Percentiles rank a stretch among this genome's conserved stretches.
Evolutionary conservation across 2,888 invertebrate genomes (phyloP).

Genomic region (Ischnura elegans): DNA sequence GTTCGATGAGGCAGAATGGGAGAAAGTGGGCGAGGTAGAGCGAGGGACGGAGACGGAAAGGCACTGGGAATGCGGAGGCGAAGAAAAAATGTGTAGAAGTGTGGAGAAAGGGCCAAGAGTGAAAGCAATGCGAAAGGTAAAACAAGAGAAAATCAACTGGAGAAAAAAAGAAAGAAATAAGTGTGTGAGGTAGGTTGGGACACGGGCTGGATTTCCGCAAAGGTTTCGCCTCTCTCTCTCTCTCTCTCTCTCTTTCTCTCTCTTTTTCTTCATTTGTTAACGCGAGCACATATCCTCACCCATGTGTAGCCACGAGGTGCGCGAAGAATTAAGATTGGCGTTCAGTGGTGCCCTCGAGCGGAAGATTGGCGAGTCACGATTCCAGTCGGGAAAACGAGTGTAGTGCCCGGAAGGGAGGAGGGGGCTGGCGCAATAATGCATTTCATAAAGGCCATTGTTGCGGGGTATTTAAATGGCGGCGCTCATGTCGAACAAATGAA

Average conservation of each 20-base stretch:
- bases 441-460: too few relatives aligned
- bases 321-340: background rate
- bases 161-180: background rate
- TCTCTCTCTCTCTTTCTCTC: background rate
- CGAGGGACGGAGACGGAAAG: background rate
- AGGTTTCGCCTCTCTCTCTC: background rate
- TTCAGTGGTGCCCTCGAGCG: background rate
- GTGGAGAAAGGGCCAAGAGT: background rate
- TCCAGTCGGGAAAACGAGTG: background rate
- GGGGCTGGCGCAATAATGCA: background rate
- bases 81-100: background rate
- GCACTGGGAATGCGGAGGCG: background rate
- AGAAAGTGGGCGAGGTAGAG: background rate
- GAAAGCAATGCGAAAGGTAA: too few relatives aligned
- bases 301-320: background rate
- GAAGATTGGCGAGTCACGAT: conserved; percentile 30
- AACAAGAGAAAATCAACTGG: background rate
- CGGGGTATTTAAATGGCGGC: too few relatives aligned
- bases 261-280: background rate
- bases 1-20: conserved; percentile 17
- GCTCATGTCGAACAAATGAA: too few relatives aligned
- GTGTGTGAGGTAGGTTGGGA: background rate
- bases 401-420: background rate
- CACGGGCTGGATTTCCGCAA: conserved; percentile 40
- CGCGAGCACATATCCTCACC: too few relatives aligned